A percentile compares a stretch with the other conserved stretches of the same genome.
These are phyloP conservation scores for Leucophenga varia DNA, from an alignment of 1,140 invertebrate genomes.

Conservation along the genomic window DNA sequence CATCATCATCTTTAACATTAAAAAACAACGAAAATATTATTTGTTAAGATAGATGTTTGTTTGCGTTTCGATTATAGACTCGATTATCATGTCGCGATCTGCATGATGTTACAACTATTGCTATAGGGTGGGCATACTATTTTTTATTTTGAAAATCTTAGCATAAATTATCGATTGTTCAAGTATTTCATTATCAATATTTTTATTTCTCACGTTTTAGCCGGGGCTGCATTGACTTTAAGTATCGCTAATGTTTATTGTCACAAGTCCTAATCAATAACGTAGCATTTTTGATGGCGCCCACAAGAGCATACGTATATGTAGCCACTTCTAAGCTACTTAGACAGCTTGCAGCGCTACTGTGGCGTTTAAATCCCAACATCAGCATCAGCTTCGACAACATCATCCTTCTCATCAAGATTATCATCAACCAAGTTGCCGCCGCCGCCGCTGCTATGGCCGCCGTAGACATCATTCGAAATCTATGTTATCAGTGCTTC, in stretches of 20 bases:
- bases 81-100: too few species aligned
- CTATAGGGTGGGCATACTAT: too few species aligned
- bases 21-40: conserved; percentile 27
- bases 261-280: conserved; percentile 26
- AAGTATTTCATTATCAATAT: conserved; percentile 16
- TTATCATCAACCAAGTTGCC: conserved; percentile 29
- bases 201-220: conserved; percentile 47
- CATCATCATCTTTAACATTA: too few species aligned
- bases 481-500: conserved; percentile 38
- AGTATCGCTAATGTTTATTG: conserved; percentile 13
- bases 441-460: conserved; percentile 24
- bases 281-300: too few species aligned
- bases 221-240: too few species aligned
- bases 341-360: too few species aligned
- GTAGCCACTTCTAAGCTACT: too few species aligned
- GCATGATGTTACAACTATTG: too few species aligned
- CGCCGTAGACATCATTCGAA: too few species aligned
- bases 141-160: too few species aligned
- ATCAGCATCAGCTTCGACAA: background rate
- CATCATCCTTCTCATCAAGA: conserved; percentile 9
- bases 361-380: conserved; percentile 1
- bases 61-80: conserved; percentile 18
- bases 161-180: too few species aligned
- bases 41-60: conserved; percentile 53
- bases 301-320: conserved; percentile 25